Conservation (phyloP, 2,888 invertebrate species). For the Gibbula magus region DNA sequence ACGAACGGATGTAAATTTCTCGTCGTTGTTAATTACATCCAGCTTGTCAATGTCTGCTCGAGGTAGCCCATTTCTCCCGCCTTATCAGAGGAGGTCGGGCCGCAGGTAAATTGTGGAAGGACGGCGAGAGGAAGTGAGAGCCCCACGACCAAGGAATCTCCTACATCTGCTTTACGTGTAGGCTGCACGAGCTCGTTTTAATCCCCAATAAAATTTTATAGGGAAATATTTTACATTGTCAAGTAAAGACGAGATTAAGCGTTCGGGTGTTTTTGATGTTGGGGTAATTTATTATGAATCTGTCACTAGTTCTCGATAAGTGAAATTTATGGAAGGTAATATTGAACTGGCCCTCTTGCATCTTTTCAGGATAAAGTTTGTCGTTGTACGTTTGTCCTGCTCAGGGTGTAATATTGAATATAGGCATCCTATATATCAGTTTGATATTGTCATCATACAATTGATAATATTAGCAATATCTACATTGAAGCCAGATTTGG, state of each 20-base stretch:
- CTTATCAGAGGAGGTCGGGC: not conserved
- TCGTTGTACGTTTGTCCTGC: too few species aligned
- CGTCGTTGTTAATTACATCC: slow-evolving; percentile 17
- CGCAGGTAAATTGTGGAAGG: not conserved
- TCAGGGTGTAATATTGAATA: too few species aligned
- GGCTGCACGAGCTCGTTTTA: slow-evolving; percentile 28
- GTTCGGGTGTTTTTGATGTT: slow-evolving; percentile 49
- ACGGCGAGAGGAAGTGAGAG: not conserved
- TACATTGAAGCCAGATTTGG: too few species aligned
- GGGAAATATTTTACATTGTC: slow-evolving; percentile 54
- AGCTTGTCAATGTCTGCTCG: slow-evolving; percentile 14
- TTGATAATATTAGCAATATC: too few species aligned
- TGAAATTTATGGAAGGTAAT: slow-evolving; percentile 23
- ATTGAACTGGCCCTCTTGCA: not conserved
- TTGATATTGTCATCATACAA: too few species aligned
- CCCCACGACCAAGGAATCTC: not conserved
- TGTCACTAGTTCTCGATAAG: slow-evolving; percentile 35
- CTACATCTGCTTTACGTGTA: slow-evolving; percentile 10
- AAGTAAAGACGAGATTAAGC: slow-evolving; percentile 50
- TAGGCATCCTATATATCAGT: too few species aligned
- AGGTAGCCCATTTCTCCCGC: slow-evolving; percentile 19
- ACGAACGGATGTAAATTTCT: slow-evolving; percentile 25
- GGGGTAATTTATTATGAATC: slow-evolving; percentile 51
- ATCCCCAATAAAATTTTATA: slow-evolving; percentile 55
- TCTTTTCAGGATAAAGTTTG: not conserved